Evolutionary conservation across 2,113 vertebrate genomes (phyloP), one percentile per base, ranked within the genome.

Genomic region (Emydura subglobosa): DNA sequence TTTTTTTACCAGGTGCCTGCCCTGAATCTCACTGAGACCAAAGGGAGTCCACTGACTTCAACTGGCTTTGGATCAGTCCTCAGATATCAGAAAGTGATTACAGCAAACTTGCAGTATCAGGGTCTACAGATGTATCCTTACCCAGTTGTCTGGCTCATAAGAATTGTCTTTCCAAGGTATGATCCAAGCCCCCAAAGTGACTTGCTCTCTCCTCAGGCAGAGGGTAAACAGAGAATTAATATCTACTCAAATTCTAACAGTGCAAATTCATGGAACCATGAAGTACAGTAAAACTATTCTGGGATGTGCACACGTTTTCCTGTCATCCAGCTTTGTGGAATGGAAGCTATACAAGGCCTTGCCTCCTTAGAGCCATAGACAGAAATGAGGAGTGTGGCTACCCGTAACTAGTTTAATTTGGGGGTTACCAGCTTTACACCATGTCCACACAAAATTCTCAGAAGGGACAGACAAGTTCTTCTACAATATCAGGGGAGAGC

Each of bases 1-100:
- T 47, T 47, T 31, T 78, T 51, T 42, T 9, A 80, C 39, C 57
- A 65, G 54, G 25, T 74, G 22, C 29, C 86, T 82, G 51, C 50
- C 6, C 25, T 0, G 0, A 17, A 44, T 31, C 47, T 76, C 49
- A 34, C 22, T 80, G 19, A 0, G 0, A 53, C 39, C 84, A 95
- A 80, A 89, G 83, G 47, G 27, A 87, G 53, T 94, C 85, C 84
- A 53, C 1, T 57, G 19, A 31, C 85, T 50, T 10, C 76, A 81
- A 25, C 54, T 91, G 29, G 61, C 79, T 68, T 49, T 65, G 72
- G 81, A 85, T 12, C 27, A 54, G 54, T 5, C 21, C 54, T 0
- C 0, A 51, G n/a, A 14, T 54, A n/a, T 34, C 42, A 79, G 76
- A 42, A n/a, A 90, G 10, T 12, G 14, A 34, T 54, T 50, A 17